A percentile compares a stretch with the other conserved stretches of the same genome.
Evolutionary conservation across 2,797 vertebrate species (phyloP).

Genomic region (Notamacropus eugenii): DNA sequence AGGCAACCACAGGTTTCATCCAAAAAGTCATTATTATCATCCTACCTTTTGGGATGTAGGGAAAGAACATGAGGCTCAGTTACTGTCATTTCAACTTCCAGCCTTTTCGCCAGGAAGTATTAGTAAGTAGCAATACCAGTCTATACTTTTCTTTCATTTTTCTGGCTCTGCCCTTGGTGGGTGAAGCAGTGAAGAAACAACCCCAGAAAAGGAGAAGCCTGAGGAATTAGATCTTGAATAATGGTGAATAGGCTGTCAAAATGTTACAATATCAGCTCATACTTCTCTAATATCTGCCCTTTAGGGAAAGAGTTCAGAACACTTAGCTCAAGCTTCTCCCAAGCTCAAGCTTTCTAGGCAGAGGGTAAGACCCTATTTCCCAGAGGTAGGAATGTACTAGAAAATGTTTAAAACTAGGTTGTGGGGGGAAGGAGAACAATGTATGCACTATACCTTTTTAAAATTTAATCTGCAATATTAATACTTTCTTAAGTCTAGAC

Average conservation of each 20-base stretch:
- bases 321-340: slow-evolving; percentile 4
- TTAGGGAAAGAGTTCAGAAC: background rate
- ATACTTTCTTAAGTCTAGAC: background rate
- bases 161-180: background rate
- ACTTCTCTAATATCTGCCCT: background rate
- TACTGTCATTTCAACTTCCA: no score
- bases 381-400: background rate
- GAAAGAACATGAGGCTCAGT: background rate
- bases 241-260: background rate
- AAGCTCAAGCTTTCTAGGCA: background rate
- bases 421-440: background rate
- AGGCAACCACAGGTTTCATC: background rate
- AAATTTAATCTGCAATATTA: background rate
- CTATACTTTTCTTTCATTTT: background rate
- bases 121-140: background rate
- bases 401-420: background rate
- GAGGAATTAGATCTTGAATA: background rate
- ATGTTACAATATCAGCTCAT: background rate
- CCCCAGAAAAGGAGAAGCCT: background rate
- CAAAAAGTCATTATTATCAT: background rate
- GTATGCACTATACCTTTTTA: background rate
- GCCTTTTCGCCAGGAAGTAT: background rate
- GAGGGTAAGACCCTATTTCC: background rate
- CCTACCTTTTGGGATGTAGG: background rate
- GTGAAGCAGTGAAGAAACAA: background rate